Conservation (phyloP, 2,113 vertebrate genomes). For the Elanoides forficatus region DNA sequence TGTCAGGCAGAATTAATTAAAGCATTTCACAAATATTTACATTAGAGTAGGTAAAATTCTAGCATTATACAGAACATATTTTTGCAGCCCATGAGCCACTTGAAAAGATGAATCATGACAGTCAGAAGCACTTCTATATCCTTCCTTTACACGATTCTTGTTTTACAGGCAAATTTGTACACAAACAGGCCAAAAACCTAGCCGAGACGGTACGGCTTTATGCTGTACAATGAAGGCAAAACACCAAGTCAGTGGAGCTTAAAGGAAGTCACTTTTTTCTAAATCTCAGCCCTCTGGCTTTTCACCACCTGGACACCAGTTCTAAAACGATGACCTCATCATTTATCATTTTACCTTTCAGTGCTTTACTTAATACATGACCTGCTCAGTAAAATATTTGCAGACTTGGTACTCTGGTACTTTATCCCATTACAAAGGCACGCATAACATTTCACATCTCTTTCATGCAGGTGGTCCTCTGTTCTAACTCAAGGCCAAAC, state of each 20-base stretch:
- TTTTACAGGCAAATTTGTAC: background rate
- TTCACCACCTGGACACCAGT: slow-evolving; percentile 59
- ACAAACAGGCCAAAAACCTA: background rate
- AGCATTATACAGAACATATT: background rate
- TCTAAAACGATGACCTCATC: slow-evolving; percentile 63
- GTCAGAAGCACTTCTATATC: background rate
- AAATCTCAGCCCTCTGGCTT: slow-evolving; percentile 34
- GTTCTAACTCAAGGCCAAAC: slow-evolving; percentile 58
- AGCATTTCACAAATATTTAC: background rate
- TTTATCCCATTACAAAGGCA: slow-evolving; percentile 70
- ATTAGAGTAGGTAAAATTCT: background rate
- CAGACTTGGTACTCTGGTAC: slow-evolving; percentile 62
- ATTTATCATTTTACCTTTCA: slow-evolving; percentile 74
- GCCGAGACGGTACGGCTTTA: background rate
- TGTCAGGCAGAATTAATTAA: background rate
- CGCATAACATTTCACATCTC: slow-evolving; percentile 65
- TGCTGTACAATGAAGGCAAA: background rate
- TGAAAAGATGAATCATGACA: background rate
- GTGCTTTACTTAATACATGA: slow-evolving; percentile 70
- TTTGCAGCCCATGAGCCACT: background rate
- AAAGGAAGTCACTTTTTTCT: slow-evolving; percentile 46
- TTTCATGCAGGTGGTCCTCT: slow-evolving; percentile 66
- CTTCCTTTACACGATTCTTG: background rate
- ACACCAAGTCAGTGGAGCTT: background rate
- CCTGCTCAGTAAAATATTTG: slow-evolving; percentile 71